These are phyloP conservation scores for Pyrgilauda ruficollis DNA, from an alignment of 2,113 vertebrate species.

Conservation along the genomic window DNA sequence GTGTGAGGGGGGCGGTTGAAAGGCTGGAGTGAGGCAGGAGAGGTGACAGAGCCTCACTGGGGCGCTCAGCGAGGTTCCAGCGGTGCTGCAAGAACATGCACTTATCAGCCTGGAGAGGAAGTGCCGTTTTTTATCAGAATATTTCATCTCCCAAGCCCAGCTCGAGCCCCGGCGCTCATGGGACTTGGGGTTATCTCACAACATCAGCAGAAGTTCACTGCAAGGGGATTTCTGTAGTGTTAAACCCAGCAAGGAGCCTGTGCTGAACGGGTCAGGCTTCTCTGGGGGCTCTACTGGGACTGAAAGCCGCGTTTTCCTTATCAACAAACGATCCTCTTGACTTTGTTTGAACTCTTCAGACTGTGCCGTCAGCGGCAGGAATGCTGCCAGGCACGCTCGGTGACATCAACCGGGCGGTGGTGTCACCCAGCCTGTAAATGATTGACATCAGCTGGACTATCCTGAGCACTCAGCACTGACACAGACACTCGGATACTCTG, in stretches of 20 bases:
- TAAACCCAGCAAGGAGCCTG: conserved; percentile 7
- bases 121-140: conserved; percentile 81
- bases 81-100: conserved; percentile 48
- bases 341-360: not conserved
- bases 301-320: conserved; percentile 7
- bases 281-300: not conserved
- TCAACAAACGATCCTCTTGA: conserved; percentile 15
- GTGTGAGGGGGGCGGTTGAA: conserved; percentile 35
- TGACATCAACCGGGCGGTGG: conserved; percentile 13
- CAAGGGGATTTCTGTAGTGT: conserved; percentile 69
- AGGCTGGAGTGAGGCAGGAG: conserved; percentile 66
- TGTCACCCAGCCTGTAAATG: not conserved
- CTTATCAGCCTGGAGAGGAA: conserved; percentile 80
- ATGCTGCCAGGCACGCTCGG: not conserved
- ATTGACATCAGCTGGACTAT: not conserved
- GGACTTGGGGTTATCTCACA: conserved; percentile 76
- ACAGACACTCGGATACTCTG: not conserved
- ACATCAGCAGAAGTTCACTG: conserved; percentile 71
- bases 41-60: conserved; percentile 52
- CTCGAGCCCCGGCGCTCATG: conserved; percentile 68
- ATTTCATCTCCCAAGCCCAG: conserved; percentile 80
- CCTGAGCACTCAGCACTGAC: not conserved
- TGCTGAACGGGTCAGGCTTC: not conserved
- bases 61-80: conserved; percentile 67
- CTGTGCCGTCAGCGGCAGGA: not conserved